phyloP scores from a whole-genome alignment of 2,113 vertebrate species.

The Pterocles gutturalis region DNA sequence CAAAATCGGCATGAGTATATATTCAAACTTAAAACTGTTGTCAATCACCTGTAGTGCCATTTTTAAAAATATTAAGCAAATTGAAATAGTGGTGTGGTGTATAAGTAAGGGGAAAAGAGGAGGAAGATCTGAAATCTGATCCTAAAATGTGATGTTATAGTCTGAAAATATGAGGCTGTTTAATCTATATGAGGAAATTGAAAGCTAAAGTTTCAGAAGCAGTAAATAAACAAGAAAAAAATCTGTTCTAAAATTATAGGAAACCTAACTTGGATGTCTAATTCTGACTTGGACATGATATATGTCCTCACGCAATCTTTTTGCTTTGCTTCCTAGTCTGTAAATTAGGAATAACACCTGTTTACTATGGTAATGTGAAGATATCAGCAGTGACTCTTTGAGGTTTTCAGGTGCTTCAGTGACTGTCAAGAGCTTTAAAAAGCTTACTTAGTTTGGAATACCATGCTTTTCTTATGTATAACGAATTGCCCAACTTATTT shows the following conservation, averaged over 20 bases:
- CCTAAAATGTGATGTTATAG: neutral
- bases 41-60: neutral
- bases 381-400: neutral
- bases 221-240: neutral
- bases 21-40: neutral
- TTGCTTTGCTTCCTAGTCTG: neutral
- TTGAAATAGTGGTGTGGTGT: neutral
- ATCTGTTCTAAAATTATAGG: neutral
- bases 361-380: neutral
- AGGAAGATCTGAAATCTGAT: neutral
- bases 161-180: neutral
- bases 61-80: neutral
- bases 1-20: neutral
- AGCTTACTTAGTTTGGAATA: neutral
- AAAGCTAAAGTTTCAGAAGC: neutral
- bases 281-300: neutral
- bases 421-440: neutral
- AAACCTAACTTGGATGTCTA: neutral
- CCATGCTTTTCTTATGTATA: neutral
- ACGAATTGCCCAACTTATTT: neutral
- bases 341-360: neutral
- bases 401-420: neutral
- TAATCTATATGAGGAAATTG: neutral
- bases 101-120: neutral
- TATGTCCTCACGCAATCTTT: neutral